Base-by-base conservation (phyloP, 2,113 vertebrate species). In the Oxyura jamaicensis region DNA sequence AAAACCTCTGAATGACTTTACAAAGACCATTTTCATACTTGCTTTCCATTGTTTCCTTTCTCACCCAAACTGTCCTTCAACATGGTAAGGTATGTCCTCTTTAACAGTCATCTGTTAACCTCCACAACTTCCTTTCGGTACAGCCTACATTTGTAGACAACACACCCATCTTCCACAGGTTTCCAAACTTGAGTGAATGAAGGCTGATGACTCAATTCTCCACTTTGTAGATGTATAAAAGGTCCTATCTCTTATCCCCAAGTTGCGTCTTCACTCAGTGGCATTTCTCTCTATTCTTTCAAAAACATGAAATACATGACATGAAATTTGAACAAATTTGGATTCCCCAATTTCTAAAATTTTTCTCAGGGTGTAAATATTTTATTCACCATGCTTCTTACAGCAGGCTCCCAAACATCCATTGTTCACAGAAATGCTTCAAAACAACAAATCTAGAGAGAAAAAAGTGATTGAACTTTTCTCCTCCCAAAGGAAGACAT, bases 161-260 rank as follows among this genome's bases (percentile, higher is more conserved):
- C 7, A 21, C 10, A 31, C 7, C 53, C 22, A 3, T 20, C 36
- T 23, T 58, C 56, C 65, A 20, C 16, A 28, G 16, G 6, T 11
- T 29, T 65, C 36, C 62, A 66, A 22, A n/a, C 12, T 10, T 26
- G 1, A 2, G 23, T 21, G 31, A 91, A 65, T 0, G 0, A 67
- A 52, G 21, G 53, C 36, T 46, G 50, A 20, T 28, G 80, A 52
- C 28, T 59, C n/a, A 65, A 13, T 8, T 59, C 14, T 63, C 35
- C 4, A 29, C 25, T 62, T 9, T 23, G 16, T 33, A 35, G 60
- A 16, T 18, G 20, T 59, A 59, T 10, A 72, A 33, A 83, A 75
- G 11, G 36, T 76, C 33, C 0, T 25, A 8, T 13, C 28, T 53
- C 48, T 33, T 53, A 74, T 29, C 80, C 22, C 23, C 19, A 44